These are phyloP conservation scores for Clanis bilineata DNA, from an alignment of 2,888 invertebrate species.

Conservation along the genomic window DNA sequence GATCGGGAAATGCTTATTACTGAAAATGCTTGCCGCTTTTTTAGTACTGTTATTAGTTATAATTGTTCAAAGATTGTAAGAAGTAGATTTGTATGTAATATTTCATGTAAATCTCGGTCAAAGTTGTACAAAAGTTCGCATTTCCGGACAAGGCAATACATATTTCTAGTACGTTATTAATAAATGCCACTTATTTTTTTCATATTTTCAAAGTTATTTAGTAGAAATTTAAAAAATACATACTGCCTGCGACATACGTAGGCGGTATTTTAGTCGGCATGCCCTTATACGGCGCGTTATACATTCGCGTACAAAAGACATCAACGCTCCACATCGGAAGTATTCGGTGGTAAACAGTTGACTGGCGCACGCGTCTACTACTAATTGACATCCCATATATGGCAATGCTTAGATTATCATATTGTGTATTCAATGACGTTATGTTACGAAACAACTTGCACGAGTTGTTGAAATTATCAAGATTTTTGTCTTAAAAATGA, in stretches of 20 bases:
- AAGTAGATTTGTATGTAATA: no score
- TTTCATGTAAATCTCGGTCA: no score
- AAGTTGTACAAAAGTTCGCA: no score
- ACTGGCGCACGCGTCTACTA: slow-evolving; percentile 27
- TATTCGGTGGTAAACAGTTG: slow-evolving; percentile 20
- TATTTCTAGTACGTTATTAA: no score
- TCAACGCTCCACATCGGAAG: slow-evolving; percentile 21
- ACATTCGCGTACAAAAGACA: slow-evolving; percentile 26
- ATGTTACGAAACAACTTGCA: slow-evolving; percentile 9
- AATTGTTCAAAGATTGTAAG: no score
- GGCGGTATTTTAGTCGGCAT: slow-evolving; percentile 8
- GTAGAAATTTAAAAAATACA: not conserved
- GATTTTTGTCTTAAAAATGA: not conserved
- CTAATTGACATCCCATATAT: slow-evolving; percentile 40
- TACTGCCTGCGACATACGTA: not conserved
- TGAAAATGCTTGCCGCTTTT: no score
- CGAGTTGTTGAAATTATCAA: not conserved
- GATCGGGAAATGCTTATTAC: no score
- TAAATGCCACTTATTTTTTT: no score
- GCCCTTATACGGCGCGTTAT: slow-evolving; percentile 14
- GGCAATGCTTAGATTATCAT: slow-evolving; percentile 29
- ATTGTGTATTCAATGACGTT: slow-evolving; percentile 19
- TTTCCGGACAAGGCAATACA: no score
- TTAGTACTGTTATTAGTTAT: no score
- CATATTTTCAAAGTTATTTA: not conserved